A percentile compares a stretch with the other conserved stretches of the same genome.
These are phyloP conservation scores for Brachylomia viminalis DNA, from an alignment of 2,888 invertebrate species.

Conservation along the genomic window DNA sequence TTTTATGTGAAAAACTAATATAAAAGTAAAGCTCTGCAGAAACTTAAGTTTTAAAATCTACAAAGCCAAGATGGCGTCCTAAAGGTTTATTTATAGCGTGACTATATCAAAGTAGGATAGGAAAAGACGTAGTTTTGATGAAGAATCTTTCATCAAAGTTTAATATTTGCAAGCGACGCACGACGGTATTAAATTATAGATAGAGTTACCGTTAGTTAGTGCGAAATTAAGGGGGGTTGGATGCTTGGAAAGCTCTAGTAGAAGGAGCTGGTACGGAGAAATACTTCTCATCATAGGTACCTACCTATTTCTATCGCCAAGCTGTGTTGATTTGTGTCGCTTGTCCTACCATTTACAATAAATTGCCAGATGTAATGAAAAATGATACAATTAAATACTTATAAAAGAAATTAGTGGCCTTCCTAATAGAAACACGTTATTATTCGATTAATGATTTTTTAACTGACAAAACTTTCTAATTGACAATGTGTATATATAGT, in stretches of 20 bases:
- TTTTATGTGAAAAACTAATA: too few species aligned
- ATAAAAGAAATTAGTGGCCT: too few species aligned
- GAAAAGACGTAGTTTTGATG: conserved; percentile 8
- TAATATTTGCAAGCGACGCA: conserved; percentile 9
- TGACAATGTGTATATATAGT: too few species aligned
- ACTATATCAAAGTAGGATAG: conserved; percentile 1
- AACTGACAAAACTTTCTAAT: too few species aligned
- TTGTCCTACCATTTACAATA: too few species aligned
- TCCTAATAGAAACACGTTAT: too few species aligned
- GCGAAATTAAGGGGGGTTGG: not conserved
- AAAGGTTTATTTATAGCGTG: conserved; percentile 4
- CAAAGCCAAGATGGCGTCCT: conserved; percentile 14
- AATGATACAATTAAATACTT: too few species aligned
- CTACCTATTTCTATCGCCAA: not conserved
- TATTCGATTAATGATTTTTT: too few species aligned
- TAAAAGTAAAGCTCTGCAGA: too few species aligned
- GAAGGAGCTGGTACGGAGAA: not conserved
- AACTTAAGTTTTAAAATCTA: not conserved
- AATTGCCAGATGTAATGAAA: too few species aligned
- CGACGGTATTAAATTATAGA: not conserved
- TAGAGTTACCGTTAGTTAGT: conserved; percentile 11
- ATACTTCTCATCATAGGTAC: too few species aligned
- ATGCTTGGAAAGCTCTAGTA: not conserved
- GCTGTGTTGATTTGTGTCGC: not conserved
- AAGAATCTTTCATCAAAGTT: conserved; percentile 45